Base-by-base conservation (phyloP, 23 tunicate species). In the Ciona savignyi region DNA sequence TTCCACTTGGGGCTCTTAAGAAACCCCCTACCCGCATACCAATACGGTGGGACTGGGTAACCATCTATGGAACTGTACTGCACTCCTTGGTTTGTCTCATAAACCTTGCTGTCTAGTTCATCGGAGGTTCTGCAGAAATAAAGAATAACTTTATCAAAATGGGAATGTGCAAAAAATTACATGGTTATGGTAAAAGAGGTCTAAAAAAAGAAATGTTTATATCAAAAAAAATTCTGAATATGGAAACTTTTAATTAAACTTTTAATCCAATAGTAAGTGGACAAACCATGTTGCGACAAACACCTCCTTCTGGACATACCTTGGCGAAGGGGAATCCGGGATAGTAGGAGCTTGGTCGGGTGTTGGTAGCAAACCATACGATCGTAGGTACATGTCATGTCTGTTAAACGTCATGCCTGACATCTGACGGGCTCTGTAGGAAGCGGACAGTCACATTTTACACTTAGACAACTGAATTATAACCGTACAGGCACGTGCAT, bases 321-420 rank as follows among this genome's bases (percentile, higher is more conserved):
- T 66, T 35, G 73, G 65, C 34, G 81, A 29, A 20, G 81, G 65
- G 31, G 73, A n/a, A 34, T 68, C 72, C 24, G 26, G 28, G 6
- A 23, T 25, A 9, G 67, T 20, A 63, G 67, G 67, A 9, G 30
- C 67, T 27, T 78, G 79, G 62, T 79, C 80, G 0, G 83, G 93
- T 20, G 93, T 74, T n/a, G 96, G 74, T 23, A 89, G 42, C 21
- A 89, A 78, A 0, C 96, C 96, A 32, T 89, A 89, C 3, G 96
- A 89, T 21, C 90, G 80, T 49, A 89, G 66, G 33, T 89, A 89
- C 82, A 89, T 70, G 66, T 89, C 96, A 74, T 89, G 96, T 20
- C 89, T 76, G 68, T 89, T 89, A 68, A 72, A 89, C 32, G 85
- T 76, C 75, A 88, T 73, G 32, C 83, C 83, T 61, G 74, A 80